phyloP scores from a whole-genome alignment of 2,888 invertebrate species.

The Orthosia cruda region DNA sequence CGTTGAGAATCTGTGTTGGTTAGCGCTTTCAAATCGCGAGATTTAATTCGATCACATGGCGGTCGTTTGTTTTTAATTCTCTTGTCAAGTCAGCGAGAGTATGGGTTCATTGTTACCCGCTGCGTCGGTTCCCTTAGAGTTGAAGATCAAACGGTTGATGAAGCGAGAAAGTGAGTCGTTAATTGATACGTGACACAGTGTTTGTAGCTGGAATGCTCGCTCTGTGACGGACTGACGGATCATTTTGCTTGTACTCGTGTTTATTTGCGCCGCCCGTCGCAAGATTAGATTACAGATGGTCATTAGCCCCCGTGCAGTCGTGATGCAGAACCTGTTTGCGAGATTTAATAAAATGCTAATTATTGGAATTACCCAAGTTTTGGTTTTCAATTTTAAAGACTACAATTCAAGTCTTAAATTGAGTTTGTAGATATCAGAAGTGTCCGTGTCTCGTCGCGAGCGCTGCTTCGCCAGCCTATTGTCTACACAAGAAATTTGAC shows the following conservation, averaged over 20 bases:
- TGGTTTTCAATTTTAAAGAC: constrained; percentile 17
- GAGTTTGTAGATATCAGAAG: neutral
- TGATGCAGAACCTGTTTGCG: constrained; percentile 81
- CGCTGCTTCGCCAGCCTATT: neutral
- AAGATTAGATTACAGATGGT: constrained; percentile 89
- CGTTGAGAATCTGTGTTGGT: constrained; percentile 26
- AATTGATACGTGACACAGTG: constrained; percentile 62
- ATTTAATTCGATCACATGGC: constrained; percentile 17
- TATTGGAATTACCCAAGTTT: constrained; percentile 58
- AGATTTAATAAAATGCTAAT: constrained; percentile 76
- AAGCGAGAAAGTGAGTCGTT: constrained; percentile 57
- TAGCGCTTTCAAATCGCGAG: constrained; percentile 33
- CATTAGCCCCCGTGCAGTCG: constrained; percentile 83
- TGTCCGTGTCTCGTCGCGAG: neutral
- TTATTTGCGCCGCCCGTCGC: constrained; percentile 74
- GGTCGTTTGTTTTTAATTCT: constrained; percentile 21
- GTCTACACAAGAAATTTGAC: neutral
- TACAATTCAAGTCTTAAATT: constrained; percentile 22
- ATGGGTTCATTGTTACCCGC: constrained; percentile 35
- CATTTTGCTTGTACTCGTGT: constrained; percentile 73
- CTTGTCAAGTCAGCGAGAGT: constrained; percentile 7
- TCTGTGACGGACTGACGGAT: constrained; percentile 62
- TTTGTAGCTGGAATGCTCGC: constrained; percentile 62
- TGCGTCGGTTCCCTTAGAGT: constrained; percentile 22
- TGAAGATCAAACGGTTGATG: constrained; percentile 48